phyloP scores from a whole-genome alignment of 2,888 invertebrate species.

The Calliphora vomitoria region DNA sequence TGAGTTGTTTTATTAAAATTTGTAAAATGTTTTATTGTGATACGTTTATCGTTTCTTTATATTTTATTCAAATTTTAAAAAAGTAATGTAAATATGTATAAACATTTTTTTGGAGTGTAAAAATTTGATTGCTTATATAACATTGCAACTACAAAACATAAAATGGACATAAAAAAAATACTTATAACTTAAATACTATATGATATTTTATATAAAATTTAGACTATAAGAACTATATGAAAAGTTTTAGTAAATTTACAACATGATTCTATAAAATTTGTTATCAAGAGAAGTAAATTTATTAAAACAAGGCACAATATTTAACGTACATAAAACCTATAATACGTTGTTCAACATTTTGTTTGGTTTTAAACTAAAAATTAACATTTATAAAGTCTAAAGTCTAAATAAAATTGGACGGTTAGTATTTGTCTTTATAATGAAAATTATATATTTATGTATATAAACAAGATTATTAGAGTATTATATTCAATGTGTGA shows the following conservation, averaged over 20 bases:
- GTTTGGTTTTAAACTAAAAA: not conserved
- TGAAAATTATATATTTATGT: slow-evolving; percentile 2
- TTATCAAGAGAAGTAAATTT: slow-evolving; percentile 10
- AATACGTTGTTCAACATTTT: slow-evolving; percentile 11
- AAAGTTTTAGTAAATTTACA: slow-evolving; percentile 8
- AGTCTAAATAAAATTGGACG: slow-evolving; percentile 54
- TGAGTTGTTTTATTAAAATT: not conserved
- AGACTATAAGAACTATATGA: not conserved
- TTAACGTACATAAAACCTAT: not conserved
- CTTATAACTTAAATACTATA: not conserved
- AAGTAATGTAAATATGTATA: slow-evolving; percentile 9
- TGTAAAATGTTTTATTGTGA: slow-evolving; percentile 18
- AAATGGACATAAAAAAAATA: slow-evolving; percentile 17
- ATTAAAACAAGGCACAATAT: slow-evolving; percentile 52
- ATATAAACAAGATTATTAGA: slow-evolving; percentile 60
- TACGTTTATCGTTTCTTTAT: not conserved
- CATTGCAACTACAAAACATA: slow-evolving; percentile 37
- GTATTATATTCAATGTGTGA: slow-evolving; percentile 1
- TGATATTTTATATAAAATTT: not conserved
- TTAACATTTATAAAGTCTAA: slow-evolving; percentile 21
- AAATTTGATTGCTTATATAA: slow-evolving; percentile 37
- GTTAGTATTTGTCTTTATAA: slow-evolving; percentile 12
- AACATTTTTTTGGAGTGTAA: not conserved
- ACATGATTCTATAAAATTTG: not conserved
- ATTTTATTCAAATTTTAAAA: not conserved